Evolutionary conservation across 53 echinoderm and acorn worm species (phyloP), one percentile per base, ranked within the genome.

Genomic region (Luidia sarsii): DNA sequence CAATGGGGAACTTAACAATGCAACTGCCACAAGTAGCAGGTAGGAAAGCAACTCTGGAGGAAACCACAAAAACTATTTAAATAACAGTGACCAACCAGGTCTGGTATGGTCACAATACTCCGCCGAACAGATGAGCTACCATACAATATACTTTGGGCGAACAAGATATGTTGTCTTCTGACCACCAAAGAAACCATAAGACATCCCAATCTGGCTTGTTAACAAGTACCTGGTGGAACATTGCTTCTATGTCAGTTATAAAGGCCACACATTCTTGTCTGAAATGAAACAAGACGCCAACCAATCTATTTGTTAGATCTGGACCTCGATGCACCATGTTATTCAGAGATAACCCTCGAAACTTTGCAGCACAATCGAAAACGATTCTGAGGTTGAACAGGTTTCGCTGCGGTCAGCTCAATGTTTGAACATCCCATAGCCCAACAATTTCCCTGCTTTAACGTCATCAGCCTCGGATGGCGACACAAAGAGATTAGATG

Each of bases 201-300:
- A 71, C 66, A 15, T 91, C 80, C 9, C 83, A 33, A 64, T 91
- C 80, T 19, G 21, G 48, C 0, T 33, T 23, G 31, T 34, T n/a
- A 0, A 92, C 92, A 33, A 34, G 57, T 3, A 92, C 92, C 53
- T 92, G 92, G 63, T 92, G 71, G 48, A 89, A 89, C 92, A 89
- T 89, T 16, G 66, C 79, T 52, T 92, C 89, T 7, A 92, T 82
- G 37, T 92, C 89, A n/a, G 46, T 86, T 19, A 79, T 70, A 6
- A 89, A 7, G 13, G 92, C 89, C 19, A 92, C 57, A 4, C 28
- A 56, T 48, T 86, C 70, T 57, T 89, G 49, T 48, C 89, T 41
- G 52, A 87, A 92, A 3, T 82, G 73, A 3, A 59, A 25, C 11
- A 89, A 62, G 16, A 89, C 92, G 11, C 86, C 79, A 3, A 86